Conservation (phyloP, 2,888 invertebrate species). For the Leptinotarsa rubiginosa region DNA sequence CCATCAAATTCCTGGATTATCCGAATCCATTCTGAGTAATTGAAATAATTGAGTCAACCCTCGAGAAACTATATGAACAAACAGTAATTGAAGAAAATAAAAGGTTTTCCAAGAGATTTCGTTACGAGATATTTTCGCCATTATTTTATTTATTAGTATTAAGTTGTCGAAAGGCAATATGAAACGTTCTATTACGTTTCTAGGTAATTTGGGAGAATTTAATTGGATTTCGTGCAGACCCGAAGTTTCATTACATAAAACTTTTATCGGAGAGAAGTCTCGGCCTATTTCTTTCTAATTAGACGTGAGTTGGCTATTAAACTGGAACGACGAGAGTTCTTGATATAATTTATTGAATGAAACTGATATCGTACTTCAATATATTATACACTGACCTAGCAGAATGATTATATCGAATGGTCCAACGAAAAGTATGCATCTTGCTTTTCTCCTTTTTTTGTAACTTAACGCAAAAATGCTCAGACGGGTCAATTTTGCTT, state of each 20-base stretch:
- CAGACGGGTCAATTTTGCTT: too few relatives aligned
- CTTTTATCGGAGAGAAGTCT: slow-evolving; percentile 3
- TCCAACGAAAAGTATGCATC: too few relatives aligned
- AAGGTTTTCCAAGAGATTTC: slow-evolving; percentile 12
- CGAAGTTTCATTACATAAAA: slow-evolving; percentile 17
- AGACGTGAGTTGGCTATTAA: background rate
- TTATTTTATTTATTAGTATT: slow-evolving; percentile 20
- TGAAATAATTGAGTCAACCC: slow-evolving; percentile 22
- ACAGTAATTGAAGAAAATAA: slow-evolving; percentile 30
- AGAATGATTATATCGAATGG: too few relatives aligned
- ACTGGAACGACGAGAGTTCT: background rate
- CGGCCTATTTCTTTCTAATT: slow-evolving; percentile 12
- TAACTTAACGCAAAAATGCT: too few relatives aligned
- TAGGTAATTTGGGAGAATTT: slow-evolving; percentile 15
- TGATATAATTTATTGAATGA: background rate
- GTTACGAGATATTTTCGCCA: slow-evolving; percentile 11
- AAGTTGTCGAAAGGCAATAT: slow-evolving; percentile 21
- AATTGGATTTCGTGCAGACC: slow-evolving; percentile 21
- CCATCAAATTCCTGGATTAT: slow-evolving; percentile 10
- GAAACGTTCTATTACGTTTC: slow-evolving; percentile 16
- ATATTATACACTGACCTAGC: too few relatives aligned
- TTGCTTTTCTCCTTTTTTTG: too few relatives aligned
- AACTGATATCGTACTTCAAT: too few relatives aligned
- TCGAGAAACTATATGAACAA: slow-evolving; percentile 17
- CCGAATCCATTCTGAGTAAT: slow-evolving; percentile 18